phyloP scores from a whole-genome alignment of 53 echinoderm and acorn worm genomes.

The Antedon mediterranea region DNA sequence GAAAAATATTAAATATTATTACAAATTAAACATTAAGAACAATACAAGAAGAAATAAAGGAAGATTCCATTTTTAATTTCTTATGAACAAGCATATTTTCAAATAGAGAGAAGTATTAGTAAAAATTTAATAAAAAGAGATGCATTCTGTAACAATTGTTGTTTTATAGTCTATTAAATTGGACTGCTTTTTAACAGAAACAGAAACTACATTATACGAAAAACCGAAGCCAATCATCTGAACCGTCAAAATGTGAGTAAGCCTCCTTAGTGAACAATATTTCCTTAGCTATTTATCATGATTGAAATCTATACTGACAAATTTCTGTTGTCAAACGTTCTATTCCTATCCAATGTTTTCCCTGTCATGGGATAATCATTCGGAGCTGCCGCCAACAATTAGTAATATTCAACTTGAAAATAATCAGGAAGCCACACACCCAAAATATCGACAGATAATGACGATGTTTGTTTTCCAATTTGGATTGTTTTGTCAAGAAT shows the following conservation, averaged over 20 bases:
- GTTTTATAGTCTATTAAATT: background rate
- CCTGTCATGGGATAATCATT: background rate
- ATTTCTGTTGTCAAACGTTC: background rate
- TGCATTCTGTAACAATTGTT: too few species aligned
- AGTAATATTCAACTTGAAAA: background rate
- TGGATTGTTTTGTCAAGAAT: background rate
- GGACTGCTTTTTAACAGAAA: background rate
- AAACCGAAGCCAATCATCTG: background rate
- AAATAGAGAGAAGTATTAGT: too few species aligned
- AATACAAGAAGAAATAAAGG: too few species aligned
- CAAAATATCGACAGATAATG: background rate
- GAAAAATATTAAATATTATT: too few species aligned
- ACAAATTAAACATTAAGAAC: too few species aligned
- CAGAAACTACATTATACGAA: background rate
- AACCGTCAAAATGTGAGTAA: background rate
- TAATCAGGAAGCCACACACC: background rate
- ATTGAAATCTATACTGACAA: background rate
- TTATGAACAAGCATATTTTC: too few species aligned
- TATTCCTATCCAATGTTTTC: background rate
- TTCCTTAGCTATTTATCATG: background rate
- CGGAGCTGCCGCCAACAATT: background rate
- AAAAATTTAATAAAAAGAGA: too few species aligned
- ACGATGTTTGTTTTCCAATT: background rate
- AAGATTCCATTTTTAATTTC: too few species aligned
- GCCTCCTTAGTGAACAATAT: background rate